Base-by-base conservation (phyloP, 2,888 invertebrate genomes). In the Adelphocoris suturalis region DNA sequence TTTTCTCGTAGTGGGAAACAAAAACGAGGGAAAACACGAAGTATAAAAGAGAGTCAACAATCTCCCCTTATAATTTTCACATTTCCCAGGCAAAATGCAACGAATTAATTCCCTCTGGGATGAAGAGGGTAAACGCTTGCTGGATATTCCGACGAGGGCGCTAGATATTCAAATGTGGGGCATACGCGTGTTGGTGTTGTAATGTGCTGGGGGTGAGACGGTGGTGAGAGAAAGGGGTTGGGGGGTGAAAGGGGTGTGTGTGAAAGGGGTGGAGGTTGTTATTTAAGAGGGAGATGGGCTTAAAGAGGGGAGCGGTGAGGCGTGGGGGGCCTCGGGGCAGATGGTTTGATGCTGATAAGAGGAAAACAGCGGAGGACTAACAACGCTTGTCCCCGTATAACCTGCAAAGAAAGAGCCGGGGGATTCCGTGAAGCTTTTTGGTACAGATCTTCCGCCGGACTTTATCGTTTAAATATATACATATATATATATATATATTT, bases 331-430 rank as follows among this genome's bases (percentile, higher is more conserved):
- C 47, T 7, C 16, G 13, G 82, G 82, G 52, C 82, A 82, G 82
- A 82, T 82, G 82, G 82, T 82, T 82, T 82, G 82, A 82, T n/a
- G 12, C 52, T 82, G 82, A 82, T 82, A 82, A 82, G 82, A 52
- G 52, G 19, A 52, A 78, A 82, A 82, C 82, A 82, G 5, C 82
- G 23, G 23, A 68, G 27, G 68, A 23, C 68, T 23, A 68, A 68
- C n/a, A 68, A 23, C 23, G 27, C 68, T 23, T 68, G 23, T 68
- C 68, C 23, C 11, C 23, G 68, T 23, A 68, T 68, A 68, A 68
- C 27, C 12, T 23, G 13, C 4, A 68, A 23, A 9, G 68, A 27
- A 61, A 9, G n/a, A 61, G 61, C 14, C 0, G 19, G 61, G n/a
- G 16, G 52, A 52, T 52, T 52, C 52, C 52, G 12, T 52, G 52